Conservation (phyloP, 2,113 vertebrate species). For the Thalassarche chlororhynchos region DNA sequence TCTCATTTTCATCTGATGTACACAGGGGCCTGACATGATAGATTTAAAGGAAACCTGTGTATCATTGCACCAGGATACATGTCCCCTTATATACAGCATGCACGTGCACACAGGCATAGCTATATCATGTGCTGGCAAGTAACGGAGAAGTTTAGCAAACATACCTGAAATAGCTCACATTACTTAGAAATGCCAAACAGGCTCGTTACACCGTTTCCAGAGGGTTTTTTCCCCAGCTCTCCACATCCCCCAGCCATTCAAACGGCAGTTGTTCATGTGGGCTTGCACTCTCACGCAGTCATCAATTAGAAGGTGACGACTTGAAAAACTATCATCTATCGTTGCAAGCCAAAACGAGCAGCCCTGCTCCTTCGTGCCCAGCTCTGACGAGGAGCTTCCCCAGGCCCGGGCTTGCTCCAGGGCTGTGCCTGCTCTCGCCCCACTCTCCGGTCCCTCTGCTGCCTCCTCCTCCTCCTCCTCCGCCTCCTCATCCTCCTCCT, state of each 20-base stretch:
- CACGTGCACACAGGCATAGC: not conserved
- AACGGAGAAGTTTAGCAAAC: not conserved
- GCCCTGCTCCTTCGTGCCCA: not conserved
- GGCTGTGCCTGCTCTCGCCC: not conserved
- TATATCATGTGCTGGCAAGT: slow-evolving; percentile 35
- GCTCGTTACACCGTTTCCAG: not conserved
- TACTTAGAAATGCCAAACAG: not conserved
- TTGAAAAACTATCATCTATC: not conserved
- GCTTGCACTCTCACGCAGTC: not conserved
- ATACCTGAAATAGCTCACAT: slow-evolving; percentile 47
- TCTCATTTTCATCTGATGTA: not conserved
- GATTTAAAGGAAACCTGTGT: not conserved
- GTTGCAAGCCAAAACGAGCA: not conserved
- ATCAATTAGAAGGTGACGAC: not conserved
- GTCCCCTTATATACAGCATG: not conserved
- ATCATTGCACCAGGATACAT: not conserved
- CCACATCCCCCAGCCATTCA: not conserved
- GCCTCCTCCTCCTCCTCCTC: not conserved
- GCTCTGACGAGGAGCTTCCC: not conserved
- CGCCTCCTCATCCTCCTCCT: not conserved
- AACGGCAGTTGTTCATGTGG: not conserved
- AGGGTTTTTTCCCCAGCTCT: not conserved
- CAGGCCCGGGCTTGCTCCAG: not conserved
- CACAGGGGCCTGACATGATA: not conserved
- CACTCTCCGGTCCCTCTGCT: rapidly evolving